A percentile compares a stretch with the other conserved stretches of the same genome.
phyloP scores from a whole-genome alignment of 1,140 invertebrate species.

The Caenorhabditis brenneri region DNA sequence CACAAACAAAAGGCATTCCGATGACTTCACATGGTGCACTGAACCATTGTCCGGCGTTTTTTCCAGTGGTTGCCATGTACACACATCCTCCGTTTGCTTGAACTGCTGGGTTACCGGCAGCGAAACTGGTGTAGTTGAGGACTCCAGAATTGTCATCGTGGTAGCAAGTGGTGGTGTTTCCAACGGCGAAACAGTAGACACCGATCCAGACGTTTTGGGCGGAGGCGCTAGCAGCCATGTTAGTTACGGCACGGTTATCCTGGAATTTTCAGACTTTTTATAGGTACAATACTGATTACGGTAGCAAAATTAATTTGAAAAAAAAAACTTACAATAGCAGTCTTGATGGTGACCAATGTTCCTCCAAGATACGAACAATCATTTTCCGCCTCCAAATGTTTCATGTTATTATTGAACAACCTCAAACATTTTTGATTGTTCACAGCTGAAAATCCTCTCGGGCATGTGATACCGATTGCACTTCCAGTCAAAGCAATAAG shows the following conservation, averaged over 20 bases:
- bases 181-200: background rate
- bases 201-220: background rate
- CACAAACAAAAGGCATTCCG: background rate
- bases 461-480: background rate
- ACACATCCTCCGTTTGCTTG: background rate
- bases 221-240: background rate
- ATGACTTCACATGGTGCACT: background rate
- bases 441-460: background rate
- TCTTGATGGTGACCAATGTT: background rate
- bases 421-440: background rate
- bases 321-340: background rate
- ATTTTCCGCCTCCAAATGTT: background rate
- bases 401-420: background rate
- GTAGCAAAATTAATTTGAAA: no score
- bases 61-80: background rate
- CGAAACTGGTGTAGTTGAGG: background rate
- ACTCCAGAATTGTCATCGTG: background rate
- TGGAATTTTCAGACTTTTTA: no score
- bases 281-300: background rate
- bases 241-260: background rate
- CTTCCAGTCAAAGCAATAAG: no score
- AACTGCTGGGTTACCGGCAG: background rate
- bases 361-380: background rate
- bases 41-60: background rate
- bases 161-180: background rate